Base-by-base conservation (phyloP, 2,888 invertebrate species). In the Oconnorella tubifera region DNA sequence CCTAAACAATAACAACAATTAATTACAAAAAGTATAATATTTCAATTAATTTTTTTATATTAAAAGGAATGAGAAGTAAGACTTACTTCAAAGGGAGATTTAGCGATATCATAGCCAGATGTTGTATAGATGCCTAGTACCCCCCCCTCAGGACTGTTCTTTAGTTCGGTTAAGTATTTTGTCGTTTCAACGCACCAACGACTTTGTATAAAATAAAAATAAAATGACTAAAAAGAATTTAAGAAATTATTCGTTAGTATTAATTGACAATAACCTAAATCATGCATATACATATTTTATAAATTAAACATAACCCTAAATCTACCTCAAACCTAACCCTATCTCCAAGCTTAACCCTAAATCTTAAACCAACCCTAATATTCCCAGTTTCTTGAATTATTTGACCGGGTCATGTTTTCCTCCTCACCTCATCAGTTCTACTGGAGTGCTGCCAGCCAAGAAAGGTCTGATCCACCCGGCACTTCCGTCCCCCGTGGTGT, bases 401-500 rank as follows among this genome's bases (percentile, higher is more conserved):
- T n/a, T n/a, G n/a, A n/a, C n/a, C n/a, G n/a, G n/a, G n/a, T n/a
- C n/a, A n/a, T n/a, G n/a, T n/a, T n/a, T n/a, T n/a, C n/a, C n/a
- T n/a, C 4, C 10, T 10, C 6, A 51, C 53, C 53, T 10, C 14
- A 51, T 23, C 23, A 51, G 53, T 23, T 51, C 23, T 10, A 23
- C 25, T 6, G 59, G 40, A 6, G 59, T 59, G 59, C 40, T 25
- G 10, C 40, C 59, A 6, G 33, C 40, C 3, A 40, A 6, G 25
- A 25, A 59, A 10, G 59, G 59, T 6, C 33, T 3, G n/a, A 28
- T 14, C 32, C 29, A 59, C 10, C 59, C 59, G 19, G 33, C 59
- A 27, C 32, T 33, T 6, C 59, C 59, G 40, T 59, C 59, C 14
- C 59, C 59, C 33, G 59, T 59, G 6, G 59, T 59, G 40, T 49